Evolutionary conservation across 1,140 invertebrate genomes (phyloP).

Genomic region (Phocides pigmalion): DNA sequence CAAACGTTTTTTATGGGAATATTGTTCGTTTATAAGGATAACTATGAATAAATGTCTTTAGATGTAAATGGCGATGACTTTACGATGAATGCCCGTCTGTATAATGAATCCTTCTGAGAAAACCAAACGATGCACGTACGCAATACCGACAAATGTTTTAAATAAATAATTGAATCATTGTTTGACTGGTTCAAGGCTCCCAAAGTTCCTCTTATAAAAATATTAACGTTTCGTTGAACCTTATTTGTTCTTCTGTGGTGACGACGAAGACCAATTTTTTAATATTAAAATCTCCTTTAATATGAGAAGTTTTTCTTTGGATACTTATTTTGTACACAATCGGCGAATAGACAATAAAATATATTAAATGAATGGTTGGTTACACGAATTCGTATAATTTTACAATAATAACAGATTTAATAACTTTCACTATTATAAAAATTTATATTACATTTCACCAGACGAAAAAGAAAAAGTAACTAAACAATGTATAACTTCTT

Average conservation of each 20-base stretch:
- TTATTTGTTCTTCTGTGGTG: background rate
- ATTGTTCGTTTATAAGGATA: background rate
- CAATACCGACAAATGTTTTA: background rate
- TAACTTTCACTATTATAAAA: no score
- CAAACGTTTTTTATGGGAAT: background rate
- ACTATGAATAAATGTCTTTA: slow-evolving; percentile 1
- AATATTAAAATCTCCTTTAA: background rate
- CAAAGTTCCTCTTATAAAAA: slow-evolving; percentile 21
- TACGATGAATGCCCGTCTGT: slow-evolving; percentile 6
- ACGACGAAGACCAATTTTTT: background rate
- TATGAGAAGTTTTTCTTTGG: no score
- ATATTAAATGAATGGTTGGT: no score
- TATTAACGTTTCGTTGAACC: background rate
- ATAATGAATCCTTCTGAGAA: slow-evolving; percentile 11
- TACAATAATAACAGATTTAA: no score
- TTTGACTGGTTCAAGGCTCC: slow-evolving; percentile 1
- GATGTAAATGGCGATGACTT: background rate
- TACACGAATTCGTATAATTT: no score
- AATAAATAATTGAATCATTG: slow-evolving; percentile 18
- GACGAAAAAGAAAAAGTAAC: no score
- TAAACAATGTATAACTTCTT: no score
- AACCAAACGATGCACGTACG: background rate
- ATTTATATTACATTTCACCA: no score
- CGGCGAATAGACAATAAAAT: no score
- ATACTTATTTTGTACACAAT: no score